Conservation (phyloP, 2,888 invertebrate species). For the Hoplodrina ambigua region DNA sequence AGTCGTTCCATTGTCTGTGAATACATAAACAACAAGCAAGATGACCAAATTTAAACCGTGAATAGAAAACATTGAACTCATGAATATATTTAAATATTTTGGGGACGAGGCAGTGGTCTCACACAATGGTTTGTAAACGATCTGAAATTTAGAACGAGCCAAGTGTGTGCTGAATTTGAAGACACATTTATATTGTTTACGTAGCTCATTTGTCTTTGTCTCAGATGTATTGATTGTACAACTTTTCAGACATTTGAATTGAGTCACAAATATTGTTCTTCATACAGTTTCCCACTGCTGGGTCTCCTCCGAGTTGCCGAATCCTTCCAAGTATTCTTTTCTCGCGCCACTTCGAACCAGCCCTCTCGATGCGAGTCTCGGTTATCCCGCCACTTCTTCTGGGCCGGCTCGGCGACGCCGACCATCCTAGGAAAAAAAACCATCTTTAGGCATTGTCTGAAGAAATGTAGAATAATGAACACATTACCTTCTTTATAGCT, state of each 20-base stretch:
- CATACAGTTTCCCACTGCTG: no score
- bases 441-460: not conserved
- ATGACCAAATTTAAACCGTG: conserved; percentile 61
- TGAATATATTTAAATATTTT: conserved; percentile 75
- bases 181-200: conserved; percentile 42
- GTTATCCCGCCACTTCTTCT: no score
- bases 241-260: not conserved
- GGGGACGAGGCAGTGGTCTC: conserved; percentile 51
- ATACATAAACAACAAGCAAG: conserved; percentile 47
- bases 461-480: no score
- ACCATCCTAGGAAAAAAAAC: not conserved
- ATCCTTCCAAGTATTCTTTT: no score
- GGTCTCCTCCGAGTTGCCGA: no score
- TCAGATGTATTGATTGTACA: conserved; percentile 5
- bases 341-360: no score
- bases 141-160: conserved; percentile 65
- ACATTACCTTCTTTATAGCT: no score
- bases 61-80: conserved; percentile 64
- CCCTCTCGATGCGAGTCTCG: no score
- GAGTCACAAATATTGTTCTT: not conserved
- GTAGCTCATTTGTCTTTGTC: conserved; percentile 33
- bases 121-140: conserved; percentile 66
- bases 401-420: no score
- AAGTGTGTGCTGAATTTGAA: conserved; percentile 43
- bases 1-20: conserved; percentile 37